Percentiles rank a stretch among this genome's conserved stretches.
Conservation (phyloP, 2,888 invertebrate genomes). For the Helicoverpa assulta region DNA sequence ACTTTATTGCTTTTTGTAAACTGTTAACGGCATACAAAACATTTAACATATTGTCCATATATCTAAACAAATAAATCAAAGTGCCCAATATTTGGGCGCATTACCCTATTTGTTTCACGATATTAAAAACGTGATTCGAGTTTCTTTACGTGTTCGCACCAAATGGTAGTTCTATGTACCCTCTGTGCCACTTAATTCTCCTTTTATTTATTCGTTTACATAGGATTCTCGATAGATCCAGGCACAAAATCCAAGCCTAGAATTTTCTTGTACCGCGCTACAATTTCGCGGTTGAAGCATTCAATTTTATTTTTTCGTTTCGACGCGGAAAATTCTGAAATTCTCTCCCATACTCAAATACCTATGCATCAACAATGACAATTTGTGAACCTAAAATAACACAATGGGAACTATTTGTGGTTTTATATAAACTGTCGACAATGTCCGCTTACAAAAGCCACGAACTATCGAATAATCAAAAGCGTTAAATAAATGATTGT, state of each 20-base stretch:
- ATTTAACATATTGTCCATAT: conserved; percentile 25
- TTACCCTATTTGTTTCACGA: conserved; percentile 67
- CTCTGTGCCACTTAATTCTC: conserved; percentile 9
- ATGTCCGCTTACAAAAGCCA: conserved; percentile 7
- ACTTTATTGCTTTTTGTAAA: neutral
- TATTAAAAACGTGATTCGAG: conserved; percentile 81
- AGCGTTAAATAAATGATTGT: neutral
- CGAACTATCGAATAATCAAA: conserved; percentile 7
- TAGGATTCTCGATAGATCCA: conserved; percentile 3
- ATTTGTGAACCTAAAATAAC: neutral
- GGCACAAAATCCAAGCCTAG: conserved; percentile 7
- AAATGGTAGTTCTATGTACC: conserved; percentile 19
- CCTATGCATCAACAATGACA: conserved; percentile 9
- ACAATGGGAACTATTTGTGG: neutral
- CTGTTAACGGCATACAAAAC: conserved; percentile 27
- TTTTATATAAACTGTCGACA: conserved; percentile 1
- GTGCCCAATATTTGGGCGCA: conserved; percentile 67
- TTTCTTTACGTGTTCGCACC: conserved; percentile 52
- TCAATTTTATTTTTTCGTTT: conserved; percentile 26
- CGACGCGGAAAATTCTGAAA: conserved; percentile 9
- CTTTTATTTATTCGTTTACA: neutral
- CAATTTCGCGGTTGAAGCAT: neutral
- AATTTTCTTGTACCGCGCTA: conserved; percentile 19
- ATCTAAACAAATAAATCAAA: conserved; percentile 78
- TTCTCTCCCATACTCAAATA: neutral